These are phyloP conservation scores for Stenchaetothrips biformis DNA, from an alignment of 2,888 invertebrate species.

Conservation along the genomic window DNA sequence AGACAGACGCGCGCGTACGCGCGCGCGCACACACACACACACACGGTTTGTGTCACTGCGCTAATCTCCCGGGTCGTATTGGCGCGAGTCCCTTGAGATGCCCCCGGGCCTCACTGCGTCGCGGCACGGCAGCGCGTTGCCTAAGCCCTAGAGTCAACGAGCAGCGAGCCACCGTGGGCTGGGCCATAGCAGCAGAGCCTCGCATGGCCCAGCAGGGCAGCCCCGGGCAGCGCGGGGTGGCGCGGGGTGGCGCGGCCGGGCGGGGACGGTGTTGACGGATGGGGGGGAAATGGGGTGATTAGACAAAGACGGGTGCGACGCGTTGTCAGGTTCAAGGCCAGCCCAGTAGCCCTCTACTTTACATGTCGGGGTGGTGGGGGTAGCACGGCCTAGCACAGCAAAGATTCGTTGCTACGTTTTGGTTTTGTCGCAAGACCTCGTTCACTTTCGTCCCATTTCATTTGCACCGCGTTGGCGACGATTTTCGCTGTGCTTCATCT, in stretches of 20 bases:
- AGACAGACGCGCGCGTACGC: too few relatives aligned
- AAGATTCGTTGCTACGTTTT: too few relatives aligned
- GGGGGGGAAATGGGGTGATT: constrained; percentile 11
- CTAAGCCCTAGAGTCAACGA: constrained; percentile 15
- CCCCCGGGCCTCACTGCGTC: not conserved
- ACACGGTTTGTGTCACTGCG: too few relatives aligned
- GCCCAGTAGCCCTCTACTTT: not conserved
- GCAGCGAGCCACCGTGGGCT: not conserved
- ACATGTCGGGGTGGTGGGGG: not conserved
- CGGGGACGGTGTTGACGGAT: constrained; percentile 12
- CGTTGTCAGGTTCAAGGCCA: not conserved
- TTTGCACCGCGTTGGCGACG: not conserved
- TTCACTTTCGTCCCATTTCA: too few relatives aligned
- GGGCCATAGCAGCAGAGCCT: too few relatives aligned
- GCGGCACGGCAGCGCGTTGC: not conserved
- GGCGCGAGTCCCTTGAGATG: not conserved
- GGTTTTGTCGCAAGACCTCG: too few relatives aligned
- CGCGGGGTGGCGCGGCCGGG: not conserved
- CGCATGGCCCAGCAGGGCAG: too few relatives aligned
- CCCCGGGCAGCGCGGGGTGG: not conserved
- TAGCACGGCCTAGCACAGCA: too few relatives aligned
- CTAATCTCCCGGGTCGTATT: not conserved
- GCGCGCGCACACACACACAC: too few relatives aligned
- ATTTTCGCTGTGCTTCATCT: not conserved
- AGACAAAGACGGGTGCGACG: not conserved